These are phyloP conservation scores for Hipparchia sbordonii DNA, from an alignment of 2,888 invertebrate genomes.

Conservation along the genomic window DNA sequence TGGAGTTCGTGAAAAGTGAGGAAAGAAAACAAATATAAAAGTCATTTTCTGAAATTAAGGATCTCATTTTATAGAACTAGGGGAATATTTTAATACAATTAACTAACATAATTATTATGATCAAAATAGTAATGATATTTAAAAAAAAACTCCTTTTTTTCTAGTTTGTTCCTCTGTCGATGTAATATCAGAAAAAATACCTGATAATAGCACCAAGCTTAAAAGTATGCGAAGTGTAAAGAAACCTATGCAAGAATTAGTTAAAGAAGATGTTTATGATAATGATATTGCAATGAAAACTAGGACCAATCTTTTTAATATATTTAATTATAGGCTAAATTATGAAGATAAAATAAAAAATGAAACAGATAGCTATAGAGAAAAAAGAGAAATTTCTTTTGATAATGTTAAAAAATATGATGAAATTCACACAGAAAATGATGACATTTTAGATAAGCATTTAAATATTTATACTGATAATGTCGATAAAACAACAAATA, in stretches of 20 bases:
- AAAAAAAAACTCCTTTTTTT: constrained; percentile 51
- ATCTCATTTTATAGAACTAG: too few species aligned
- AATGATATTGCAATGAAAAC: constrained; percentile 43
- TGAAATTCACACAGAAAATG: constrained; percentile 49
- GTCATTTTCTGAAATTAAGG: too few species aligned
- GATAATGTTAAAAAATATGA: constrained; percentile 43
- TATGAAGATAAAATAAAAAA: constrained; percentile 38
- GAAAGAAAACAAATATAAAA: too few species aligned
- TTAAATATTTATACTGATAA: constrained; percentile 48
- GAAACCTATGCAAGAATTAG: constrained; percentile 39
- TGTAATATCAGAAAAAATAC: constrained; percentile 53
- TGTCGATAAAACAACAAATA: constrained; percentile 42
- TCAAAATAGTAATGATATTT: too few species aligned
- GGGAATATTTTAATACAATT: too few species aligned
- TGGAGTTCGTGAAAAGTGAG: too few species aligned
- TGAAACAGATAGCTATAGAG: constrained; percentile 33
- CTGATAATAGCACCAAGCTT: constrained; percentile 59
- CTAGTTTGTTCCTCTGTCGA: constrained; percentile 64
- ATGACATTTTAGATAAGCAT: constrained; percentile 46
- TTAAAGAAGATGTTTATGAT: constrained; percentile 45
- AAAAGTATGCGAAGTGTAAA: constrained; percentile 40
- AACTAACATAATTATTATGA: too few species aligned
- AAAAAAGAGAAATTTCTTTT: constrained; percentile 29
- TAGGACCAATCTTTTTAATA: constrained; percentile 47
- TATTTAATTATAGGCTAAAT: constrained; percentile 37